Evolutionary conservation across 1,140 invertebrate species (phyloP), one percentile per base, ranked within the genome.

Genomic region (Thaumatotibia leucotreta): DNA sequence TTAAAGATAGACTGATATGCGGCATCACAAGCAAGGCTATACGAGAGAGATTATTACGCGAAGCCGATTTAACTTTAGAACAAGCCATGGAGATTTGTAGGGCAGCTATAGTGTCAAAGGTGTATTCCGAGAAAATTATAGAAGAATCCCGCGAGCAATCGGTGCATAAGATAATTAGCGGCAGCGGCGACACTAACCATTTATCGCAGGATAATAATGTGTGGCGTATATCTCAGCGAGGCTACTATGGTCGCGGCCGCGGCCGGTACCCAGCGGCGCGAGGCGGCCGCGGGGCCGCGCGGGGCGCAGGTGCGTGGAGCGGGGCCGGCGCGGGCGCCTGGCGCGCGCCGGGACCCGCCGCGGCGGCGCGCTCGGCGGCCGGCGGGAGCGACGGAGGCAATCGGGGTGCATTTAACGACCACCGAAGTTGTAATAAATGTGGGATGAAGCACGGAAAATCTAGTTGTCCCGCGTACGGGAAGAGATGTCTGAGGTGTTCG

Each of bases 1-100:
- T 74, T 10, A 17, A 62, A 17, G 69, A 74, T 29, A 63, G 70
- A 2, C 62, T 72, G 54, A 17, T 62, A 6, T 70, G 69, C 49
- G 69, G 65, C 2, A 5, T 54, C 1, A 20, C 20, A 1, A 27
- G 24, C 11, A 54, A 23, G 2, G 24, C 50, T 5, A 54, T 54
- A 9, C 50, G 50, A 9, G 50, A 54, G 22, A 6, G 50, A 54
- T 11, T 54, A 9, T 54, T 54, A 11, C 50, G 50, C 20, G 50
- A 54, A 54, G 50, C 8, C 1, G 50, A 54, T 14, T 27, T 54
- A 20, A 54, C 20, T 11, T 17, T 54, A 27, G 1, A 4, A 54
- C 14, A 54, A 27, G 50, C 50, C 2, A 54, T 54, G 50, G 50
- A 22, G 50, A 20, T 54, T 3, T 54, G 50, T 27, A 6, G 11